Evolutionary conservation across 1,140 invertebrate species (phyloP).

Genomic region (Neotoxoptera formosana): DNA sequence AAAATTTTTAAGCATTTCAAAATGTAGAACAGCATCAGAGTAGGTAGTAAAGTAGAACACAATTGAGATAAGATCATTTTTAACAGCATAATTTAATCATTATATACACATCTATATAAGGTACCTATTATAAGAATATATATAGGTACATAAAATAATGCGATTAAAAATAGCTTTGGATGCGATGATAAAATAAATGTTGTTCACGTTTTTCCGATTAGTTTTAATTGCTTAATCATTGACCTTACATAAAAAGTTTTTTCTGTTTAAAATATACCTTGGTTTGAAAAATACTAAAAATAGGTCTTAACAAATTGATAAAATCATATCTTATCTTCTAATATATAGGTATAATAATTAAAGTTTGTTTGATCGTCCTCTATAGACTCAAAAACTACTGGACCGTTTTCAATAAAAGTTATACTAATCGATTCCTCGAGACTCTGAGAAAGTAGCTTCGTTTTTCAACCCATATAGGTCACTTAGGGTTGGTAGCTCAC

Average conservation of each 20-base stretch:
- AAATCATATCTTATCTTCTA: background rate
- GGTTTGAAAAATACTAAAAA: background rate
- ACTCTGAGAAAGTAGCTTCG: no score
- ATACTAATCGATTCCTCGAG: no score
- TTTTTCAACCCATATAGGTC: no score
- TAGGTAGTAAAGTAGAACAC: background rate
- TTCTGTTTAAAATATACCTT: background rate
- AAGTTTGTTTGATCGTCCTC: no score
- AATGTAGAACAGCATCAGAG: background rate
- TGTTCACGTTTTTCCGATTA: background rate
- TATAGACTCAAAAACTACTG: no score
- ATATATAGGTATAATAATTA: no score
- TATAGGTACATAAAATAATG: background rate
- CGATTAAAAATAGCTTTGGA: background rate
- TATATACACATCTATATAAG: background rate
- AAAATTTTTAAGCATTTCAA: background rate
- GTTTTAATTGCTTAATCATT: background rate
- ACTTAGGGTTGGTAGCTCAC: no score
- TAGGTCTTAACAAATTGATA: background rate
- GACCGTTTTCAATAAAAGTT: no score
- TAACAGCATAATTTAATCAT: background rate
- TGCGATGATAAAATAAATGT: constrained; percentile 18
- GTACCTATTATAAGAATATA: background rate
- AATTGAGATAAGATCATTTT: background rate
- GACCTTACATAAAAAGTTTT: constrained; percentile 1